A percentile compares a stretch with the other conserved stretches of the same genome.
phyloP scores from a whole-genome alignment of 2,113 vertebrate genomes.

The Helogale parvula region DNA sequence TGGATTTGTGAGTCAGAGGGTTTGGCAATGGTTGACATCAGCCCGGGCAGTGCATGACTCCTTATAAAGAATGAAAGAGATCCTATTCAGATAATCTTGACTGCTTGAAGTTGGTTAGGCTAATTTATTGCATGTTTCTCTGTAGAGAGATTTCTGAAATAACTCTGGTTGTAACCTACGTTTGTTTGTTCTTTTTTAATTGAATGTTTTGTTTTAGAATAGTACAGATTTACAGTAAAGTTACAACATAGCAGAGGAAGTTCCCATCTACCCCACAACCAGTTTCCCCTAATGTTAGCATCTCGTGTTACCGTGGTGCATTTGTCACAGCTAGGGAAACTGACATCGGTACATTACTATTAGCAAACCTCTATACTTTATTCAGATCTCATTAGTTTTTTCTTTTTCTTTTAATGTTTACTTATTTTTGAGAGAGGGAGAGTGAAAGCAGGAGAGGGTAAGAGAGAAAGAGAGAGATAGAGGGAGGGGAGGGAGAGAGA shows the following conservation, averaged over 20 bases:
- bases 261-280: not conserved
- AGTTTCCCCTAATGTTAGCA: not conserved
- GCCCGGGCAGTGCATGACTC: not conserved
- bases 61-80: not conserved
- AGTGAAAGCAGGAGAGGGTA: too few species aligned
- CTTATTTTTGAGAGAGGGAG: too few species aligned
- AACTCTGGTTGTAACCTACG: not conserved
- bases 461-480: too few species aligned
- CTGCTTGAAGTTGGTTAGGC: not conserved
- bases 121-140: not conserved
- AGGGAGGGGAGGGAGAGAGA: too few species aligned
- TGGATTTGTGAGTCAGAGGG: not conserved
- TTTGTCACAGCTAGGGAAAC: not conserved
- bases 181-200: not conserved
- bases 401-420: too few species aligned
- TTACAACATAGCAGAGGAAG: not conserved
- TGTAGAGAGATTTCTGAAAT: not conserved
- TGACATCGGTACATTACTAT: too few species aligned
- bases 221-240: not conserved
- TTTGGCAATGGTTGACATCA: not conserved
- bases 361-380: not conserved
- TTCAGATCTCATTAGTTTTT: not conserved
- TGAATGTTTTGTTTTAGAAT: constrained; percentile 15
- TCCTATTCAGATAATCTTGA: not conserved
- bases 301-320: not conserved